Evolutionary conservation across 2,113 vertebrate species (phyloP).

Genomic region (Serilophus lunatus): DNA sequence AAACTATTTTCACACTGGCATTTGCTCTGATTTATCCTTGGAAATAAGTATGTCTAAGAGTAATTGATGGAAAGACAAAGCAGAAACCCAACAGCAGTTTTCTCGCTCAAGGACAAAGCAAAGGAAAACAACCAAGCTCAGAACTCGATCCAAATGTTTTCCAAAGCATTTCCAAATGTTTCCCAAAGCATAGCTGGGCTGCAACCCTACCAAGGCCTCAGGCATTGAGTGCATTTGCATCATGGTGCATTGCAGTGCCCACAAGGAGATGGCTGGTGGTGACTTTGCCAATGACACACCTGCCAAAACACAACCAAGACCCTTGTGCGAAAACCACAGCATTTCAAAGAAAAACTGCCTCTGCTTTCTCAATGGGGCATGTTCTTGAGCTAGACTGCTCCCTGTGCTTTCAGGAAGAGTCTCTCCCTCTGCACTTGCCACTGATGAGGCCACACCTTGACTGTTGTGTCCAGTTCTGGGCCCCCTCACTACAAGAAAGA

Average conservation of each 20-base stretch:
- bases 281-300: background rate
- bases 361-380: background rate
- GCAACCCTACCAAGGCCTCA: background rate
- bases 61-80: background rate
- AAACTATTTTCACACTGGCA: background rate
- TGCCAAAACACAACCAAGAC: background rate
- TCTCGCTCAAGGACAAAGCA: slow-evolving; percentile 3
- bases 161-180: slow-evolving; percentile 55
- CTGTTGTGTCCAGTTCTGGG: background rate
- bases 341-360: background rate
- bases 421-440: background rate
- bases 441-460: background rate
- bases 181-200: slow-evolving; percentile 14
- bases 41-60: background rate
- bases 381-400: accelerated
- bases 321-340: background rate
- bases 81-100: background rate
- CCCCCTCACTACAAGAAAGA: accelerated
- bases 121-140: background rate
- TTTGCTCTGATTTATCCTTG: slow-evolving; percentile 6
- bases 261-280: background rate
- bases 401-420: background rate
- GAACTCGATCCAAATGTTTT: slow-evolving; percentile 6
- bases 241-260: accelerated
- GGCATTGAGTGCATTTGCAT: accelerated